Evolutionary conservation across 2,797 vertebrate species (phyloP).

Genomic region (Ciconia nigra): DNA sequence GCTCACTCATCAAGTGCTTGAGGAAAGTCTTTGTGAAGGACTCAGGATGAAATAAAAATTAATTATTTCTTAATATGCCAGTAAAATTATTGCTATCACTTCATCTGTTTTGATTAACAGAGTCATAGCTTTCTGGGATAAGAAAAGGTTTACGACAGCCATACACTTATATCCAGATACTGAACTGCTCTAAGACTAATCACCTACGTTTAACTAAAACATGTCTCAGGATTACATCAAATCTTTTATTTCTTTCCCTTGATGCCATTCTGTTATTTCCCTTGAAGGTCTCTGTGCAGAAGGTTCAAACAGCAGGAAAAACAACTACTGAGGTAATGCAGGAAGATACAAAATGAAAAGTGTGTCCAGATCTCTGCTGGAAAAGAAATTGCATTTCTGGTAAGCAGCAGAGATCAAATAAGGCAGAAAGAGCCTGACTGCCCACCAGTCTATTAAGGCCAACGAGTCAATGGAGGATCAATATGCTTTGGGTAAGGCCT

Average conservation of each 20-base stretch:
- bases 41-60: background rate
- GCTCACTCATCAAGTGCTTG: background rate
- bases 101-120: background rate
- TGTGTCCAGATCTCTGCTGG: background rate
- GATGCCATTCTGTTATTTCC: background rate
- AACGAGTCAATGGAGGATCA: background rate
- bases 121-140: background rate
- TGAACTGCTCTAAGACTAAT: background rate
- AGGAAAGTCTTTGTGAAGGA: background rate
- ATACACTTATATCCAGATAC: background rate
- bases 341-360: background rate
- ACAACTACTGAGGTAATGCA: background rate
- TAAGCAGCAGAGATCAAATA: background rate
- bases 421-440: background rate
- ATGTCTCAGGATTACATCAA: background rate
- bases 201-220: background rate
- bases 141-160: background rate
- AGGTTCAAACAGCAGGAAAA: background rate
- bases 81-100: background rate
- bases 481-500: background rate
- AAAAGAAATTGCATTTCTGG: background rate
- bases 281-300: background rate
- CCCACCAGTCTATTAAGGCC: background rate
- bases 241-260: background rate
- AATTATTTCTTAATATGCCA: background rate